phyloP scores from a whole-genome alignment of 2,797 vertebrate genomes.

The Salmo trutta region DNA sequence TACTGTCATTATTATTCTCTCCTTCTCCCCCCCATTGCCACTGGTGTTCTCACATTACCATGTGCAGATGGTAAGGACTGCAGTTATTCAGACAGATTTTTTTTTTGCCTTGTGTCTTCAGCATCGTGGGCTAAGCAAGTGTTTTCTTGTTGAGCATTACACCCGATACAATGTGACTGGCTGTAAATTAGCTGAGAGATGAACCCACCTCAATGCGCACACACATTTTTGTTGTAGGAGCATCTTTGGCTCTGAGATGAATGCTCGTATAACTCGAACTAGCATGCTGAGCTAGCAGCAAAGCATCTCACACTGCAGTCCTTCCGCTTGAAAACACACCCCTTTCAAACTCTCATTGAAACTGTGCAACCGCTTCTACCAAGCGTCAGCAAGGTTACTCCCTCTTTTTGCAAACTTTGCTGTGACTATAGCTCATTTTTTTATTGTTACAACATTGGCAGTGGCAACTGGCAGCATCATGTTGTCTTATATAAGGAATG shows the following conservation, averaged over 20 bases:
- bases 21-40: background rate
- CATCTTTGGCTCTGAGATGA: too few species aligned
- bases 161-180: background rate
- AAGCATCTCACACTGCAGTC: background rate
- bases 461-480: background rate
- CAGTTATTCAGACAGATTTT: background rate
- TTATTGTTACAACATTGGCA: background rate
- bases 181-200: background rate
- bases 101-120: background rate
- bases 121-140: background rate
- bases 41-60: background rate
- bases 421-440: background rate
- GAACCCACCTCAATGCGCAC: background rate
- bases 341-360: background rate
- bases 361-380: background rate
- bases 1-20: background rate
- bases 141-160: background rate
- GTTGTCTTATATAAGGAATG: conserved; percentile 11
- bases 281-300: background rate
- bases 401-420: background rate
- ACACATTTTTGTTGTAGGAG: background rate
- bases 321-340: background rate
- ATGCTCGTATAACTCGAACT: background rate
- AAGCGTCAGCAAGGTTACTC: background rate
- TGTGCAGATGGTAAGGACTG: background rate